Evolutionary conservation across 2,888 invertebrate genomes (phyloP), one percentile per base, ranked within the genome.

Genomic region (Erebia ligea): DNA sequence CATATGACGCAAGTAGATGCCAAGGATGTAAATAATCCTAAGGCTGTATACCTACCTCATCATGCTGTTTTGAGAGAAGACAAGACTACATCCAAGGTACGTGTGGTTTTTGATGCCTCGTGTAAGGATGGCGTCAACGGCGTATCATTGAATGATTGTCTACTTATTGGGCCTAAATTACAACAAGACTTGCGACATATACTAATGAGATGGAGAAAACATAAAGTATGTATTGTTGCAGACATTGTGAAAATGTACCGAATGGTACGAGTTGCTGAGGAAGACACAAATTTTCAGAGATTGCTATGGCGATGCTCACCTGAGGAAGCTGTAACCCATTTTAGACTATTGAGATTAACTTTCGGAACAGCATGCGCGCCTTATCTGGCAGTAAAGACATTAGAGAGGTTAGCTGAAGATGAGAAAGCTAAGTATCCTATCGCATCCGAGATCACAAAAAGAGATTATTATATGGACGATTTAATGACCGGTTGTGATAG

Each of bases 331-430:
- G 40, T 61, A 4, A 13, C 13, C 19, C 40, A 68, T 10, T 68
- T 40, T 13, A 25, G 50, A 45, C 34, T 52, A 13, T 95, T 95
- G 1, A 95, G 94, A 80, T 95, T 95, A 80, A 95, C 95, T 0
- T 72, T 70, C 54, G 71, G 75, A 65, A 76, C 71, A 13, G 67
- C 78, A 2, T 73, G 70, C 10, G 76, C 76, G 0, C 78, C 76
- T 13, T 78, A 76, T 50, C 65, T 75, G 3, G 78, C 76, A 1
- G 75, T 76, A 1, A 71, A 61, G n/a, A 69, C 73, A 1, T 25
- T 80, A 9, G 72, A 76, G 42, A 74, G 77, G 48, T 15, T 78
- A 0, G 73, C 74, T 9, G 2, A 48, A 0, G 73, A 72, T 67
- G 70, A 76, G 40, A 48, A 62, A 5, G 8, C 21, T 6, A 56